These are phyloP conservation scores for Plusia festucae DNA, from an alignment of 2,888 invertebrate species.

Conservation along the genomic window DNA sequence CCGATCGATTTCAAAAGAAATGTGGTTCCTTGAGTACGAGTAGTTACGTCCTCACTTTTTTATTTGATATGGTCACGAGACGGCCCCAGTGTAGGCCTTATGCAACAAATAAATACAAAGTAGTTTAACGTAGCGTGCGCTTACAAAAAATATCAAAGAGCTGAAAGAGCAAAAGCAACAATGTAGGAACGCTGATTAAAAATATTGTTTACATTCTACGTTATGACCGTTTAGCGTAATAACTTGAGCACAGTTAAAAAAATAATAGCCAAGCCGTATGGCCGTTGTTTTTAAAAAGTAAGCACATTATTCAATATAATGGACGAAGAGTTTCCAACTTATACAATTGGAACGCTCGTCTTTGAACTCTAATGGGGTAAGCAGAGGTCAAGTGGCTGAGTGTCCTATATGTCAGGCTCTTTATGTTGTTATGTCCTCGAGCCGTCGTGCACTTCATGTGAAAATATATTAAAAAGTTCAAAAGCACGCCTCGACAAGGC, in stretches of 20 bases:
- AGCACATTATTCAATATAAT: conserved; percentile 11
- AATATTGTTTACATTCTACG: conserved; percentile 20
- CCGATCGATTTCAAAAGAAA: conserved; percentile 86
- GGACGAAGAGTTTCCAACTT: background rate
- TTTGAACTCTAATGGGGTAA: conserved; percentile 1
- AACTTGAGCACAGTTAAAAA: conserved; percentile 8
- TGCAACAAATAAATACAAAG: conserved; percentile 15
- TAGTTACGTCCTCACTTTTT: conserved; percentile 37
- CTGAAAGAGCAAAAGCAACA: background rate
- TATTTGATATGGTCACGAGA: conserved; percentile 36
- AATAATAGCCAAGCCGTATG: background rate
- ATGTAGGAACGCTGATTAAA: conserved; percentile 14
- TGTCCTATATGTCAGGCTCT: background rate
- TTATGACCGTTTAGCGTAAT: conserved; percentile 15
- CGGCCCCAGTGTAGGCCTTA: conserved; percentile 14
- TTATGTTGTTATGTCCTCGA: conserved; percentile 1
- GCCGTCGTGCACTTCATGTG: conserved; percentile 1
- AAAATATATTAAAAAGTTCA: background rate
- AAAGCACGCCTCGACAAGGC: background rate
- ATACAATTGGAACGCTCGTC: background rate
- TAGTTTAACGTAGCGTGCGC: background rate
- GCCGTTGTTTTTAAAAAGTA: conserved; percentile 12
- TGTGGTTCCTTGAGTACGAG: conserved; percentile 67
- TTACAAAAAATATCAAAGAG: background rate
- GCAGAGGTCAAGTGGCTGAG: background rate